Base-by-base conservation (phyloP, 1,140 invertebrate genomes). In the Chymomyza costata region DNA sequence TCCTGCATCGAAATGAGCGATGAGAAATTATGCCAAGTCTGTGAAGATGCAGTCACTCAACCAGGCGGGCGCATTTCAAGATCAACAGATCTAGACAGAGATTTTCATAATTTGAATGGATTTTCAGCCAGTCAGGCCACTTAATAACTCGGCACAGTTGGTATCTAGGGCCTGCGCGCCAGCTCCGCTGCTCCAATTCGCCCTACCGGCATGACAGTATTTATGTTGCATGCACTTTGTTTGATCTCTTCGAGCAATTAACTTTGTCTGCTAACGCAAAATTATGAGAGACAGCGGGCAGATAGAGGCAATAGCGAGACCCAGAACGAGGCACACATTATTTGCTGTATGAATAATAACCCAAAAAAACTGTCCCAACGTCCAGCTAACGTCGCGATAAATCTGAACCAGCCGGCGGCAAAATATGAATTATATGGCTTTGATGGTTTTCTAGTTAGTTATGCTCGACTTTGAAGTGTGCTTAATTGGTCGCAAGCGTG, bases 191-290 rank as follows among this genome's bases (percentile, higher is more conserved):
- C 25, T 62, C 54, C 53, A 67, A 56, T 73, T 50, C 28, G 16
- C 6, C 13, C 25, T 28, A 25, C 30, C 44, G 19, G 31, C 11
- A 3, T 34, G 13, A 13, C n/a, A 10, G 32, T 65, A 82, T 82
- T 73, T 82, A 82, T 82, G 73, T 78, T 71, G 78, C 78, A 61
- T 82, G 78, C 78, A 71, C 65, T 82, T 61, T 82, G 78, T 82
- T 82, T 82, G 78, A 82, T 82, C 78, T 82, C 54, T 68, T 40
- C 38, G 76, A 17, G 48, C 52, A 82, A 82, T 82, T 82, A 67
- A 67, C 38, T 49, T 60, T 50, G 76, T 82, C 76, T 76, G 76
- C 63, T 32, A 16, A 52, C 34, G 47, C 67, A n/a, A 34, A 44
- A 45, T 61, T 54, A 56, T 56, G 44, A 55, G 14, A 57, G 21